phyloP scores from a whole-genome alignment of 2,888 invertebrate genomes.

The Pimpla rufipes region DNA sequence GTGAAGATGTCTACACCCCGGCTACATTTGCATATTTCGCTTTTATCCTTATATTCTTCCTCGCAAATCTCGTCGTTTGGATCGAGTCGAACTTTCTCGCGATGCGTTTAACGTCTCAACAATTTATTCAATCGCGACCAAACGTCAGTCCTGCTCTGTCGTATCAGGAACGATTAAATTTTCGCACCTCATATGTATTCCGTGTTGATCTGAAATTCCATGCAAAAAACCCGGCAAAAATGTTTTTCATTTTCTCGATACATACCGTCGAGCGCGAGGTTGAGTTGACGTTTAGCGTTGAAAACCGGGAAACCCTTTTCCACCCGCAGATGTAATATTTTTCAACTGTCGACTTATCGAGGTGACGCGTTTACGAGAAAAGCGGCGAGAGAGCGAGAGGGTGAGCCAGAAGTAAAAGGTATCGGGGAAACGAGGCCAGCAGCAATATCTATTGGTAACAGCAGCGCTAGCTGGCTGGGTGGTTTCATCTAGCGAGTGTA shows the following conservation, averaged over 20 bases:
- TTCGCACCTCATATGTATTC: not conserved
- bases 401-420: conserved; percentile 58
- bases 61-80: not conserved
- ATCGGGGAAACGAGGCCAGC: conserved; percentile 56
- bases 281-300: conserved; percentile 19
- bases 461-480: conserved; percentile 35
- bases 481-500: conserved; percentile 50
- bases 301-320: conserved; percentile 13
- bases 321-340: conserved; percentile 58
- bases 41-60: conserved; percentile 27
- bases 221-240: not conserved
- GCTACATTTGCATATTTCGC: conserved; percentile 32
- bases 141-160: too few relatives aligned
- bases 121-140: too few relatives aligned
- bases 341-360: conserved; percentile 64
- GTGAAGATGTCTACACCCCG: conserved; percentile 39
- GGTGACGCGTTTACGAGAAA: conserved; percentile 32
- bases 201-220: not conserved
- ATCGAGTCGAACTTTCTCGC: not conserved
- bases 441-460: conserved; percentile 66
- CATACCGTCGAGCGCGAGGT: not conserved
- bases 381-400: conserved; percentile 4
- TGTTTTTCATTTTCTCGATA: conserved; percentile 20
- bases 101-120: too few relatives aligned
- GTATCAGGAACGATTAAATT: not conserved